Evolutionary conservation across 2,888 invertebrate genomes (phyloP), one percentile per base, ranked within the genome.

Genomic region (Cephus runcator): DNA sequence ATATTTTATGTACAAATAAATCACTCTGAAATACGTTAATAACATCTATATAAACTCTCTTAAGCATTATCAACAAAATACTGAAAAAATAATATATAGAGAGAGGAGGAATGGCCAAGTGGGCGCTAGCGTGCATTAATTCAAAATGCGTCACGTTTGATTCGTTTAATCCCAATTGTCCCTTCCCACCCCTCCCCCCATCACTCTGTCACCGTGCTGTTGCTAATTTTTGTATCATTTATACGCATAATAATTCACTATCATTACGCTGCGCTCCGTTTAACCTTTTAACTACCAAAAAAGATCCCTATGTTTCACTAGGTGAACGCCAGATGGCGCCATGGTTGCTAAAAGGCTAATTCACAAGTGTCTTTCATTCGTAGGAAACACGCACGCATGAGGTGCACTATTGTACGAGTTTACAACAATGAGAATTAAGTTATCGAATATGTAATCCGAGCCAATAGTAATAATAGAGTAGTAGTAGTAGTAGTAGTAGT

Each of bases 21-120:
- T 84, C 83, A 84, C 83, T 84, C 83, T 84, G 79, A 83, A 83
- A 82, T 81, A 83, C 82, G 81, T 83, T 77, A 83, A 85, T 84
- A 85, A 85, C 83, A 84, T 85, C 83, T 83, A 85, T 83, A 85
- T 85, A 85, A 83, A 85, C 85, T 85, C 85, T 85, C 83, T 85
- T 85, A 85, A 85, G 83, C 77, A 82, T 83, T 82, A 83, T 83
- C 83, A 85, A 84, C 85, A 83, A 81, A 85, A 85, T 85, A 85
- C 85, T 85, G 85, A 83, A 84, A 56, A 56, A 83, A 83, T 83
- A 83, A 83, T 84, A 85, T 85, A 76, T 85, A 84, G 83, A 85
- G 79, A 76, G 75, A 75, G 78, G 73, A 74, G 71, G 71, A n/a
- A 34, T 9, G 71, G 71, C 31, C 31, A 71, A 71, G 71, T 31